Percentiles rank a stretch among this genome's conserved stretches.
Conservation (phyloP, 1,140 invertebrate species). For the Aphelenchoides fujianensis region DNA sequence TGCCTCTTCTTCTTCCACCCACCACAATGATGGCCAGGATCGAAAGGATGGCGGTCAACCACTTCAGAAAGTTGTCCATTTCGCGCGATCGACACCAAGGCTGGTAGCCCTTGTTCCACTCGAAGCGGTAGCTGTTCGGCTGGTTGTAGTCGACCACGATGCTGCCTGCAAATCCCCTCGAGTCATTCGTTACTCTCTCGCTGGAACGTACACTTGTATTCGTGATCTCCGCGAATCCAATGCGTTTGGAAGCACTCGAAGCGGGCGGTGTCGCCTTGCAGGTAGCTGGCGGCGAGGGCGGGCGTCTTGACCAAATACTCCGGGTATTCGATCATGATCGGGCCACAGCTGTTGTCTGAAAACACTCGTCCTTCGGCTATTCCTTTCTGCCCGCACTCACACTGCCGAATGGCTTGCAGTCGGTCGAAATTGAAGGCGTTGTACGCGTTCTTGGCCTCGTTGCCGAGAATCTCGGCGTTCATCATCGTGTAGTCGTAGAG, state of each 20-base stretch:
- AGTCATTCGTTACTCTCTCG: not conserved
- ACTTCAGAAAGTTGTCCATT: slow-evolving; percentile 60
- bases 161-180: slow-evolving; percentile 74
- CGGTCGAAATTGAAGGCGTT: slow-evolving; percentile 52
- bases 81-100: slow-evolving; percentile 58
- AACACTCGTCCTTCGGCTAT: slow-evolving; percentile 25
- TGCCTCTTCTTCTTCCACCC: no score
- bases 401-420: slow-evolving; percentile 52
- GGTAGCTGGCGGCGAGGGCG: slow-evolving; percentile 53
- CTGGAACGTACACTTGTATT: slow-evolving; percentile 58
- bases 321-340: slow-evolving; percentile 62
- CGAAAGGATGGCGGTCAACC: slow-evolving; percentile 51
- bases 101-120: slow-evolving; percentile 62
- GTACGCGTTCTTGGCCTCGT: slow-evolving; percentile 53
- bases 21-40: slow-evolving; percentile 41
- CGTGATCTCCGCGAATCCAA: slow-evolving; percentile 60
- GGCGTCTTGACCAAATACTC: slow-evolving; percentile 61
- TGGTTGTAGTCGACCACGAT: slow-evolving; percentile 52
- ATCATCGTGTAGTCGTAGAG: slow-evolving; percentile 57
- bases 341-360: slow-evolving; percentile 62
- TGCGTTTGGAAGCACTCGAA: slow-evolving; percentile 62
- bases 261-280: slow-evolving; percentile 58
- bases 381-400: slow-evolving; percentile 32
- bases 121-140: slow-evolving; percentile 53
- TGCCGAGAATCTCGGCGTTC: slow-evolving; percentile 57